phyloP scores from a whole-genome alignment of 2,888 invertebrate species.

The Yponomeuta sedellus region DNA sequence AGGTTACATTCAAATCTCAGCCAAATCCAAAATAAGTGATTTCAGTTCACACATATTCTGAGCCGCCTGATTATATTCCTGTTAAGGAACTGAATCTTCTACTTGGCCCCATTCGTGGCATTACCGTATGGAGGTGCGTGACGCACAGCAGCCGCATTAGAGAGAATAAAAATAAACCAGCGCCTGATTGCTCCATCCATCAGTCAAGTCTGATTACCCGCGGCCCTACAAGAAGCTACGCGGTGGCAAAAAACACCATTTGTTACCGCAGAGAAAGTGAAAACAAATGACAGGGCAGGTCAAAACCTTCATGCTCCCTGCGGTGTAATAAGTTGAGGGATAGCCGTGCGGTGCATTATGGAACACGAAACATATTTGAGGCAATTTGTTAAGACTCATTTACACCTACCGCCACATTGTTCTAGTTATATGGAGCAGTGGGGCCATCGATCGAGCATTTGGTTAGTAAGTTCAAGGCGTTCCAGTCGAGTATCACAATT shows the following conservation, averaged over 20 bases:
- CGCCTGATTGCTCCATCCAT: slow-evolving; percentile 11
- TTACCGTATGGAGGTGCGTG: not conserved
- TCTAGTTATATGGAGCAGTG: too few species aligned
- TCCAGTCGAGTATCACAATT: too few species aligned
- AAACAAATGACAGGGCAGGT: slow-evolving; percentile 6
- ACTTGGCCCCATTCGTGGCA: not conserved
- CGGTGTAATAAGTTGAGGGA: not conserved
- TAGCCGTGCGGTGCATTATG: not conserved
- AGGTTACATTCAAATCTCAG: too few species aligned
- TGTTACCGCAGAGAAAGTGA: slow-evolving; percentile 7
- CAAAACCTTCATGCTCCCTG: not conserved
- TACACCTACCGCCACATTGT: not conserved
- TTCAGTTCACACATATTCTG: too few species aligned
- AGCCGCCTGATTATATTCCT: too few species aligned
- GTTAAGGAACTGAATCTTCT: not conserved
- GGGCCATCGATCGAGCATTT: too few species aligned
- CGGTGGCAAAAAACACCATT: slow-evolving; percentile 10
- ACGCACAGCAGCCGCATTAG: slow-evolving; percentile 2
- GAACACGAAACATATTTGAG: slow-evolving; percentile 5
- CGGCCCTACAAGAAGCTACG: not conserved
- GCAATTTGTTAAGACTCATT: not conserved
- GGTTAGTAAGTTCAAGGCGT: too few species aligned
- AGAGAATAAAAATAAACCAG: slow-evolving; percentile 6
- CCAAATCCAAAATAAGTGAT: too few species aligned
- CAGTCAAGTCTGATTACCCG: slow-evolving; percentile 13